Percentiles rank a stretch among this genome's conserved stretches.
Conservation (phyloP, 2,888 invertebrate genomes). For the Biston stratarius region DNA sequence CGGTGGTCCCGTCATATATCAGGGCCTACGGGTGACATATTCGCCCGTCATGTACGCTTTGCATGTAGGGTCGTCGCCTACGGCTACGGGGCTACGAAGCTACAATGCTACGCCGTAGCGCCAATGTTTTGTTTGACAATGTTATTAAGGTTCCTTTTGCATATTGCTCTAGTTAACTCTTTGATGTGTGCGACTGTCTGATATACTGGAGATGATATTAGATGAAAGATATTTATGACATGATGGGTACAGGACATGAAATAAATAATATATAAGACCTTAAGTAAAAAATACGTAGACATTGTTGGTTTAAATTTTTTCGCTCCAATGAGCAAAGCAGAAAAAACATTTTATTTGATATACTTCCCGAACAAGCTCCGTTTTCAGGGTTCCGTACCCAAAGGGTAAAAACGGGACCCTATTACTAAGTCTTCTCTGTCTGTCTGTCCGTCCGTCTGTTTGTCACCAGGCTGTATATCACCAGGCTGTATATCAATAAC, state of each 20-base stretch:
- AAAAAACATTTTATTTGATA: background rate
- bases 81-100: slow-evolving; percentile 37
- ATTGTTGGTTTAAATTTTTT: background rate
- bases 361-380: background rate
- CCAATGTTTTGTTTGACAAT: slow-evolving; percentile 43
- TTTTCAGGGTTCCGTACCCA: no score
- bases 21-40: slow-evolving; percentile 74
- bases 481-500: no score
- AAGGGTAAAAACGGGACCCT: no score
- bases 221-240: background rate
- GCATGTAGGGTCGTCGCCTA: slow-evolving; percentile 57
- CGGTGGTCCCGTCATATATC: slow-evolving; percentile 78
- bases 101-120: slow-evolving; percentile 33
- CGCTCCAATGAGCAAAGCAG: background rate
- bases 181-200: slow-evolving; percentile 20
- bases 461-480: no score
- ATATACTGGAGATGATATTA: slow-evolving; percentile 12
- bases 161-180: slow-evolving; percentile 25
- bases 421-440: no score
- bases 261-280: no score
- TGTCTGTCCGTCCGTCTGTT: no score
- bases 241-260: no score
- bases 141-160: slow-evolving; percentile 27
- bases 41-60: slow-evolving; percentile 72
- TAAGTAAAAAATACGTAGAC: no score